Base-by-base conservation (phyloP, 2,797 vertebrate genomes). In the Prunella strophiata region DNA sequence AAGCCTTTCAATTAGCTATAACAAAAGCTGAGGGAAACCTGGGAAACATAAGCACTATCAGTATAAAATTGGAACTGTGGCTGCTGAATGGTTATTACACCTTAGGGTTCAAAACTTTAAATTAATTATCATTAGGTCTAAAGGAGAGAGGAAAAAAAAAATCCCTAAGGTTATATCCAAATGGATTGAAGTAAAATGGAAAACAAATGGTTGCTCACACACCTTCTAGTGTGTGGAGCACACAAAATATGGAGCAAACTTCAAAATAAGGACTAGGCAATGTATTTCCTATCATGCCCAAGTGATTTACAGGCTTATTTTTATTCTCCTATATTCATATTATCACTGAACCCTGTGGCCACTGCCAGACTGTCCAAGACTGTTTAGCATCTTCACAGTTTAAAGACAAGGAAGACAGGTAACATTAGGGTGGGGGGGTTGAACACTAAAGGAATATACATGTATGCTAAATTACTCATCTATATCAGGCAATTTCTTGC, bases 51-150 rank as follows among this genome's bases (percentile, higher is more conserved):
- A 45, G 7, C 7, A 14, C 48, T 80, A 34, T 52, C 74, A 89
- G 30, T 71, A 42, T 14, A 73, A 94, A 94, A 92, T 7, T 87
- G 65, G 45, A 92, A 85, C 36, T 13, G 3, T 55, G 21, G 34
- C 50, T 92, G 61, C n/a, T 80, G 72, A 87, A 79, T 57, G 10
- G 32, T 59, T 87, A 87, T 79, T 73, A 82, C 13, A 85, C 27
- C 26, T 94, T 73, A 81, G 34, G 58, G 75, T 61, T 32, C n/a
- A 93, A 93, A 94, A 82, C 40, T 36, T 91, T 79, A 71, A 78
- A 91, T 79, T 76, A 75, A 90, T 88, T 88, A 90, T 42, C 71
- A 71, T 71, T 82, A 81, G 23, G 19, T 63, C 22, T 74, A 57
- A 85, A 87, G 89, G 72, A 86, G 29, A 83, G 27, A 59, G 36